Base-by-base conservation (phyloP, 2,888 invertebrate species). In the Colostygia pectinataria region DNA sequence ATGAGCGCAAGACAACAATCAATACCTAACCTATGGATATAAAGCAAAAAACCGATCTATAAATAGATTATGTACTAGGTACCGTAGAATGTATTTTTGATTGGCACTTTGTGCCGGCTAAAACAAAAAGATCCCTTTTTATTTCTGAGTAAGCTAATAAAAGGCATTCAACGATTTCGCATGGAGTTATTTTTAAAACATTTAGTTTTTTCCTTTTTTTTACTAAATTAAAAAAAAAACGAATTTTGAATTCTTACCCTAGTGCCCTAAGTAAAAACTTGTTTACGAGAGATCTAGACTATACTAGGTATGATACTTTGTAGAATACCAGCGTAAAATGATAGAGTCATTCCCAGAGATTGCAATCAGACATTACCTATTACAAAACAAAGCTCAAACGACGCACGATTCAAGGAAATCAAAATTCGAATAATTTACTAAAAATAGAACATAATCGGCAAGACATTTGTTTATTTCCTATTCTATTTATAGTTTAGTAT, bases 1-100 rank as follows among this genome's bases (percentile, higher is more conserved):
- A 15, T 42, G 4, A 33, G 38, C 27, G 34, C 18, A 25, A 24
- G 25, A 34, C 27, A 43, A 45, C 45, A 51, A 51, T 45, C 37
- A 41, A 46, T 51, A 46, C 37, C 14, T 32, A 37, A 36, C 20
- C 14, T 13, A 43, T 15, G 31, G 23, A 12, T 34, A 33, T 13
- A 14, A 37, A 20, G 45, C 5, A 45, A 45, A 49, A 44, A 12
- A 20, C 10, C 7, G 6, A 15, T n/a, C 3, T 6, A 25, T 25
- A 2, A n/a, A 25, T 25, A 5, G 24, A n/a, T n/a, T 2, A 25
- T n/a, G n/a, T 25, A 38, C 20, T 20, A 20, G 5, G 4, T 20
- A 20, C 20, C 20, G 1, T 20, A 20, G 20, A 20, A 5, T 20
- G 1, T 20, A 20, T 10, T 33, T 31, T 32, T 32, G 32, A 32